Conservation (phyloP, 2,797 vertebrate species). For the Sandelia bainsii region DNA sequence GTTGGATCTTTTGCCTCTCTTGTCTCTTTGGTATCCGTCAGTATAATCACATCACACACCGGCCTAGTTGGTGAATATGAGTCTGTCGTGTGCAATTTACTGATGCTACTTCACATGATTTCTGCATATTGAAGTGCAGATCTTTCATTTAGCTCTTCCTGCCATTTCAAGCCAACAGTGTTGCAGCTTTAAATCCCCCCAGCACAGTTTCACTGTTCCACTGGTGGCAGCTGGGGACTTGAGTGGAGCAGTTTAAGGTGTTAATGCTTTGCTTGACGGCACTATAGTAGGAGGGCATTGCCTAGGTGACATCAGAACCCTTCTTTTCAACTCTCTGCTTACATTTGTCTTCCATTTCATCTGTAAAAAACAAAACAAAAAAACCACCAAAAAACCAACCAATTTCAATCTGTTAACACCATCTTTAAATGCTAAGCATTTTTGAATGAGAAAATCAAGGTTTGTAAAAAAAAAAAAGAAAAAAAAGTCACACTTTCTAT, state of each 20-base stretch:
- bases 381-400: no score
- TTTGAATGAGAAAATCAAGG: background rate
- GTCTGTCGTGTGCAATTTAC: constrained; percentile 18
- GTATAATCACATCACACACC: constrained; percentile 41
- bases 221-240: constrained; percentile 26
- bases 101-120: constrained; percentile 51
- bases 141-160: constrained; percentile 36
- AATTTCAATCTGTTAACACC: constrained; percentile 10
- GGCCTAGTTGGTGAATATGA: background rate
- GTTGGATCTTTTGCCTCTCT: constrained; percentile 33
- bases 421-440: constrained; percentile 8
- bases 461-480: constrained; percentile 1
- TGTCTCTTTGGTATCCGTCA: constrained; percentile 11
- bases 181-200: constrained; percentile 24
- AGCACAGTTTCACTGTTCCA: constrained; percentile 10
- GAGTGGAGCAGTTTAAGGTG: constrained; percentile 45
- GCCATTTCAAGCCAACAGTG: constrained; percentile 33
- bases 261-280: constrained; percentile 56
- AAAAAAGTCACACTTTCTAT: background rate
- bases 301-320: constrained; percentile 52
- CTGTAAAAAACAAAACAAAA: constrained; percentile 7
- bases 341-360: constrained; percentile 15
- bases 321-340: constrained; percentile 32
- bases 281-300: constrained; percentile 21
- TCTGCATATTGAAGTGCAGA: constrained; percentile 47